Conservation (phyloP, 2,113 vertebrate genomes). For the Alethe diademata region DNA sequence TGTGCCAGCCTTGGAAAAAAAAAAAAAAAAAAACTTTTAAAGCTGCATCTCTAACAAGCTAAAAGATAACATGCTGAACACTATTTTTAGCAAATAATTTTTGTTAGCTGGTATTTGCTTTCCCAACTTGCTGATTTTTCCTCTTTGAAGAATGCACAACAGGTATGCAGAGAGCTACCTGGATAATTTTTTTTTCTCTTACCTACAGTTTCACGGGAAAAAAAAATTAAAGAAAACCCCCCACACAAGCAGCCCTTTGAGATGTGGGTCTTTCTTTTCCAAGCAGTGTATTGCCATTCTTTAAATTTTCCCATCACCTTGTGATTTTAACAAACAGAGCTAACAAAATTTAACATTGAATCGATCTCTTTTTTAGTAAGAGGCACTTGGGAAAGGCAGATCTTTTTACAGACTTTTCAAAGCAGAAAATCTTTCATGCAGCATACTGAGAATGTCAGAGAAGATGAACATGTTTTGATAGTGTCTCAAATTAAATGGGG, state of each 20-base stretch:
- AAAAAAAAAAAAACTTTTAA: not conserved
- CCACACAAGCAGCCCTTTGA: not conserved
- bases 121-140: not conserved
- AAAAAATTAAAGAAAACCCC: not conserved
- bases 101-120: not conserved
- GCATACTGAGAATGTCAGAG: not conserved
- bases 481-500: not conserved
- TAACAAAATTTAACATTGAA: not conserved
- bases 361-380: not conserved
- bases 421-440: not conserved
- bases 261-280: not conserved
- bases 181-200: not conserved
- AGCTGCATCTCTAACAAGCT: not conserved
- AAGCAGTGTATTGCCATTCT: not conserved
- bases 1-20: not conserved
- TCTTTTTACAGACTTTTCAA: not conserved
- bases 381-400: not conserved
- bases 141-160: not conserved
- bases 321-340: not conserved
- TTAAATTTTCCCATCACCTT: not conserved
- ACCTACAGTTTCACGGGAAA: rapidly evolving
- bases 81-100: not conserved
- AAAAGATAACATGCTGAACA: not conserved
- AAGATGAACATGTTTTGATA: not conserved
- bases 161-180: not conserved